These are phyloP conservation scores for Sebastes hubbsi DNA, from an alignment of 2,797 vertebrate genomes.

Conservation along the genomic window DNA sequence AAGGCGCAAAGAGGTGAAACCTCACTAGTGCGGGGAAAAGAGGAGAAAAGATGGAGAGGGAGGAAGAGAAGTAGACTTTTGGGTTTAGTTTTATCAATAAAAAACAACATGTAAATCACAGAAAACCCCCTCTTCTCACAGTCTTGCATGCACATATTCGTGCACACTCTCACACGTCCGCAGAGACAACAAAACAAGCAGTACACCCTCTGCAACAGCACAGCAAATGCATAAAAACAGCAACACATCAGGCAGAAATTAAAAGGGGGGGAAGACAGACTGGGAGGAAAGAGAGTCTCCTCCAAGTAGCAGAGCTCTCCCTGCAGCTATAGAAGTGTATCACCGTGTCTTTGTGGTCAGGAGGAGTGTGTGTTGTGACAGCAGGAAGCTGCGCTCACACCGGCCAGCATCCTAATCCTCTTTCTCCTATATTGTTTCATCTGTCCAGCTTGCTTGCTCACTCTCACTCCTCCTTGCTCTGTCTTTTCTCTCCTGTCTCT, in stretches of 20 bases:
- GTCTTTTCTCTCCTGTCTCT: not conserved
- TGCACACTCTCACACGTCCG: slow-evolving; percentile 3
- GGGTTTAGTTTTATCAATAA: not conserved
- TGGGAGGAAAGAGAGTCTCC: not conserved
- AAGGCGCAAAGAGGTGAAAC: slow-evolving; percentile 12
- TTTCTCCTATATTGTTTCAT: slow-evolving; percentile 33
- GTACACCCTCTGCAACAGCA: not conserved
- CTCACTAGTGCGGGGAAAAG: not conserved
- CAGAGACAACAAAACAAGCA: slow-evolving; percentile 21
- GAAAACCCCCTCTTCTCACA: not conserved
- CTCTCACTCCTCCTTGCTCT: not conserved
- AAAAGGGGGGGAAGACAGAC: slow-evolving; percentile 3
- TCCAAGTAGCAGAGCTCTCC: slow-evolving; percentile 22
- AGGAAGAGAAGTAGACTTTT: not conserved
- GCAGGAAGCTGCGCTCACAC: slow-evolving; percentile 34
- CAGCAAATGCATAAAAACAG: slow-evolving; percentile 13
- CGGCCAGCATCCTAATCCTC: slow-evolving; percentile 32
- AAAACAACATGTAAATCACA: not conserved
- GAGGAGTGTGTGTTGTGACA: slow-evolving; percentile 54
- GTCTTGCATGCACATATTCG: not conserved
- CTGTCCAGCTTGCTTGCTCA: slow-evolving; percentile 16
- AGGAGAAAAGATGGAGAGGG: not conserved
- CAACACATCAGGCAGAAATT: not conserved
- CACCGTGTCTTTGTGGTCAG: slow-evolving; percentile 54
- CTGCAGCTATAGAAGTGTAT: slow-evolving; percentile 47